Conservation (phyloP, 2,888 invertebrate species). For the Leucozona laternaria region DNA sequence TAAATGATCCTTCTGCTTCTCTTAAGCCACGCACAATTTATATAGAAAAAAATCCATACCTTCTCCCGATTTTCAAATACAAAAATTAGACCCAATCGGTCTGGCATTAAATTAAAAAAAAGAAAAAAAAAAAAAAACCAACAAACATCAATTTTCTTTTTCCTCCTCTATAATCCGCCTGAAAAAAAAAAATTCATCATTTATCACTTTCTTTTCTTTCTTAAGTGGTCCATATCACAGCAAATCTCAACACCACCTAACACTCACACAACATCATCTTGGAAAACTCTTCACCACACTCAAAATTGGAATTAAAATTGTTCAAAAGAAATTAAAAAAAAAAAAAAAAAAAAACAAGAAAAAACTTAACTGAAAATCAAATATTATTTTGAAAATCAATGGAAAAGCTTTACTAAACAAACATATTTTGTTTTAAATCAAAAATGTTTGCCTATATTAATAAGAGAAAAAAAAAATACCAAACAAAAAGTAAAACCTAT, state of each 20-base stretch:
- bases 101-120: slow-evolving; percentile 22
- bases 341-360: background rate
- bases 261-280: slow-evolving; percentile 74
- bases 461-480: slow-evolving; percentile 46
- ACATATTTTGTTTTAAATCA: slow-evolving; percentile 18
- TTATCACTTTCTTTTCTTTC: slow-evolving; percentile 72
- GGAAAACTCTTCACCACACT: slow-evolving; percentile 66
- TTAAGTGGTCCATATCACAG: slow-evolving; percentile 74
- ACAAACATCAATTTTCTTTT: slow-evolving; percentile 65
- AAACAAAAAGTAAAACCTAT: slow-evolving; percentile 37
- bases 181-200: slow-evolving; percentile 54
- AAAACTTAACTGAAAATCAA: slow-evolving; percentile 40
- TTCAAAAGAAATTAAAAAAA: slow-evolving; percentile 19
- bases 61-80: slow-evolving; percentile 5
- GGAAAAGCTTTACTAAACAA: slow-evolving; percentile 68
- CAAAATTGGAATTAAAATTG: slow-evolving; percentile 62
- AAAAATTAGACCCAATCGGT: slow-evolving; percentile 21
- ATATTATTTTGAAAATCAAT: slow-evolving; percentile 51
- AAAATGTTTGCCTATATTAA: slow-evolving; percentile 44
- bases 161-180: slow-evolving; percentile 38
- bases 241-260: slow-evolving; percentile 73
- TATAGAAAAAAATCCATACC: slow-evolving; percentile 4
- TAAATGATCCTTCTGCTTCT: slow-evolving; percentile 36
- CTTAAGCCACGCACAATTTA: slow-evolving; percentile 56
- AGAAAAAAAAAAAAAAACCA: slow-evolving; percentile 25